Evolutionary conservation across 2,888 invertebrate species (phyloP).

Genomic region (Caenorhabditis becei): DNA sequence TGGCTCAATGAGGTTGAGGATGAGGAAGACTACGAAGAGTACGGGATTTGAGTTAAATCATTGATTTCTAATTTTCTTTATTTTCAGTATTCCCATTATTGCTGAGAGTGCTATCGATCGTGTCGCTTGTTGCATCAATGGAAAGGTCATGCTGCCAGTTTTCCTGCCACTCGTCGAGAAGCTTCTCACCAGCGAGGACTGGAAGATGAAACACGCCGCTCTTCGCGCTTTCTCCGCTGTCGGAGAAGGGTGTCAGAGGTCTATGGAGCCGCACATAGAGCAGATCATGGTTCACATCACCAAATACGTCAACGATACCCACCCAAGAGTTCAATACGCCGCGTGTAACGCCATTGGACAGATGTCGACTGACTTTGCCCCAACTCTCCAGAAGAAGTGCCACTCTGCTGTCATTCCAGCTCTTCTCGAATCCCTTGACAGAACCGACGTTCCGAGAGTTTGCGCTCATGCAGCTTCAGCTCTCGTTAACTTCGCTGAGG

Average conservation of each 20-base stretch:
- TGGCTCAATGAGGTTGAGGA: slow-evolving; percentile 89
- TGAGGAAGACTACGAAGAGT: slow-evolving; percentile 92
- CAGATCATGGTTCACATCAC: slow-evolving; percentile 94
- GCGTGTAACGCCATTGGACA: slow-evolving; percentile 99
- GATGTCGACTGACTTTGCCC: slow-evolving; percentile 98
- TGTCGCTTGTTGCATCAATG: slow-evolving; percentile 96
- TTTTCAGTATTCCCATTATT: slow-evolving; percentile 88
- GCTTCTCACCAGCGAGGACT: slow-evolving; percentile 81
- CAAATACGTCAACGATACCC: slow-evolving; percentile 91
- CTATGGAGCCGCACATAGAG: slow-evolving; percentile 96
- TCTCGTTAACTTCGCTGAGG: slow-evolving; percentile 98
- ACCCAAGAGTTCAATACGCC: slow-evolving; percentile 94
- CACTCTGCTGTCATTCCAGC: slow-evolving; percentile 91
- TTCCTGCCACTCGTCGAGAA: slow-evolving; percentile 60
- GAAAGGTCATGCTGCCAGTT: slow-evolving; percentile 92
- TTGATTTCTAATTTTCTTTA: too few species aligned
- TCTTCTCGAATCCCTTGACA: slow-evolving; percentile 91
- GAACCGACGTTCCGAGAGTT: slow-evolving; percentile 93
- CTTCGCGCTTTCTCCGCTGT: slow-evolving; percentile 98
- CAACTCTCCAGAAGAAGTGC: slow-evolving; percentile 96
- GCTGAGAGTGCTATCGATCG: slow-evolving; percentile 97
- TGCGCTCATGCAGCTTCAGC: slow-evolving; percentile 94
- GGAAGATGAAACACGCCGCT: slow-evolving; percentile 90
- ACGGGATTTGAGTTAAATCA: neutral
- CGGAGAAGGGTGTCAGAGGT: slow-evolving; percentile 98